Evolutionary conservation across 2,797 vertebrate genomes (phyloP), one percentile per base, ranked within the genome.

Genomic region (Myotis vivesi): DNA sequence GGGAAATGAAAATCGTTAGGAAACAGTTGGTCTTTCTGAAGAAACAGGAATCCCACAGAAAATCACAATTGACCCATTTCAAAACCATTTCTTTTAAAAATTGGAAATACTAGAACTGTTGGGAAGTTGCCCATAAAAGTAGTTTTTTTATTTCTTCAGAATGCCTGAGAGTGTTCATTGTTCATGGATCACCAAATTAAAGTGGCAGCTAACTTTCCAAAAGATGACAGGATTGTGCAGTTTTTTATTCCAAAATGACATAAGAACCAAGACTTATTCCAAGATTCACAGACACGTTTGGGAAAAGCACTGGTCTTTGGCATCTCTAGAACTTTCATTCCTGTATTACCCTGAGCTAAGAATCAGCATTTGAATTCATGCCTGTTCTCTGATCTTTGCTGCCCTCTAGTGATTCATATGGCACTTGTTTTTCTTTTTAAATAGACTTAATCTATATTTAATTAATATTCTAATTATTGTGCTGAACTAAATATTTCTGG

Each of bases 341-440:
- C 44, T 83, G 77, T 64, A 20, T 64, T 87, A n/a, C 6, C 13
- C 73, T 89, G 36, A 57, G 22, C 92, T 79, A 69, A 83, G 51
- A 94, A 89, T 93, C 90, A 96, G 94, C 94, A 93, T 95, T 97
- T 96, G 93, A 96, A 97, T 95, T 83, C 86, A 38, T 41, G 53
- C 72, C 90, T 95, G 88, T 98, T 98, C 92, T 94, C 93, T 91
- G 97, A 97, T 64, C 68, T 97, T 97, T 98, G 98, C 97, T 98
- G 98, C 98, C 98, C 98, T 97, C 98, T 98, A 97, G 97, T 97
- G 98, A 87, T 49, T 49, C 17, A 51, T 30, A 36, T 8, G 92
- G 30, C 16, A 44, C 13, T 83, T 73, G 17, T 51, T 91, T 88
- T 93, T n/a, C 49, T 36, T 17, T 55, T 94, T 59, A 81, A 95